Base-by-base conservation (phyloP, 2,797 vertebrate species). In the Rhinatrema bivittatum region DNA sequence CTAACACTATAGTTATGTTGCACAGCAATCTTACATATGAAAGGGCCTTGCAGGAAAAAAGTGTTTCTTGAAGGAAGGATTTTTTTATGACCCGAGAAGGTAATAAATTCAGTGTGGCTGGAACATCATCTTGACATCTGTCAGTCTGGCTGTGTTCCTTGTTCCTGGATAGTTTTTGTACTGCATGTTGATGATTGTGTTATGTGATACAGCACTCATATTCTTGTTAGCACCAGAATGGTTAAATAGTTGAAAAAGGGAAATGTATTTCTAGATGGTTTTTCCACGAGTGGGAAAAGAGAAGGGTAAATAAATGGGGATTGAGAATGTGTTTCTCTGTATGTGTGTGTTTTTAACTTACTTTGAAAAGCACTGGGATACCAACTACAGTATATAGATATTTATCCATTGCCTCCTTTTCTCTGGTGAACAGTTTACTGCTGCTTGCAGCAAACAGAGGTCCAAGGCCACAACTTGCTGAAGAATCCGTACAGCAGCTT, bases 141-240 rank as follows among this genome's bases (percentile, higher is more conserved):
- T 36, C 29, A 20, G 9, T 23, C 42, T 60, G 45, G 46, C 56
- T 34, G 27, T 62, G 3, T 2, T 37, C 36, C 45, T 59, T 67
- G 26, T 46, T 44, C 29, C 39, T 35, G 62, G 59, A 39, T 42
- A 32, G 27, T 42, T 42, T 68, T 42, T 59, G 64, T 57, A 62
- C 60, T 62, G 36, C 35, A 43, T 46, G 47, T 57, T 62, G 34
- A 40, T 36, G 50, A 57, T 62, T 62, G 56, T 63, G 48, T 43
- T 50, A 36, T 49, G 42, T 43, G 56, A 67, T 41, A 19, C 46
- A 32, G 32, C 42, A 39, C 42, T 23, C 40, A 26, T 31, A 31
- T 28, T 20, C 14, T 42, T 46, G 32, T 25, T 52, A 35, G 29
- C 27, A 25, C 8, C 22, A 37, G 36, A 42, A 45, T 62, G 51